Evolutionary conservation across 2,888 invertebrate genomes (phyloP).

Genomic region (Lymantria monacha): DNA sequence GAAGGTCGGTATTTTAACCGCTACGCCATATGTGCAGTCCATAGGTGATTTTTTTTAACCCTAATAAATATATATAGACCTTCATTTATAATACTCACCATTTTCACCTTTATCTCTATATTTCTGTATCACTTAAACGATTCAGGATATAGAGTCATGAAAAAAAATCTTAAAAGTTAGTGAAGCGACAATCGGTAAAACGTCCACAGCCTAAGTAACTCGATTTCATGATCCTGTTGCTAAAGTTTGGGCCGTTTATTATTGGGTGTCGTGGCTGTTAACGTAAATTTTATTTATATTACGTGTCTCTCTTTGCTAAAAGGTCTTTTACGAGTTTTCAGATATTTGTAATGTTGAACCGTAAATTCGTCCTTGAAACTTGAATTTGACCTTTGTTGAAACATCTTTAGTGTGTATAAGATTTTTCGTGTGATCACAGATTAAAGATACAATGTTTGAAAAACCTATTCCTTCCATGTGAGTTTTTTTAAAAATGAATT

Average conservation of each 20-base stretch:
- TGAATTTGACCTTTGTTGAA: neutral
- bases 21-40: too few relatives aligned
- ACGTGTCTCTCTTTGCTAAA: slow-evolving; percentile 8
- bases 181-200: neutral
- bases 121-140: too few relatives aligned
- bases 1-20: too few relatives aligned
- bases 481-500: too few relatives aligned
- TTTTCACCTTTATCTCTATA: too few relatives aligned
- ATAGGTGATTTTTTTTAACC: too few relatives aligned
- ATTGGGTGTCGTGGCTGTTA: neutral
- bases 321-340: slow-evolving; percentile 5
- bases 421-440: too few relatives aligned
- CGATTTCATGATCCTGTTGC: slow-evolving; percentile 6
- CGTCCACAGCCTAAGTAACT: slow-evolving; percentile 4
- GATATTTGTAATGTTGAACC: neutral
- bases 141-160: neutral
- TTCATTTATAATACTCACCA: too few relatives aligned
- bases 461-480: too few relatives aligned
- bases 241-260: slow-evolving; percentile 16
- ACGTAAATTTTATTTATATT: slow-evolving; percentile 6
- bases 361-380: neutral
- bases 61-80: too few relatives aligned
- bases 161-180: neutral
- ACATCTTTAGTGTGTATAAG: too few relatives aligned
- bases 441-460: too few relatives aligned